Percentiles rank a stretch among this genome's conserved stretches.
These are phyloP conservation scores for Parnassius mnemosyne DNA, from an alignment of 2,888 invertebrate species.

Conservation along the genomic window DNA sequence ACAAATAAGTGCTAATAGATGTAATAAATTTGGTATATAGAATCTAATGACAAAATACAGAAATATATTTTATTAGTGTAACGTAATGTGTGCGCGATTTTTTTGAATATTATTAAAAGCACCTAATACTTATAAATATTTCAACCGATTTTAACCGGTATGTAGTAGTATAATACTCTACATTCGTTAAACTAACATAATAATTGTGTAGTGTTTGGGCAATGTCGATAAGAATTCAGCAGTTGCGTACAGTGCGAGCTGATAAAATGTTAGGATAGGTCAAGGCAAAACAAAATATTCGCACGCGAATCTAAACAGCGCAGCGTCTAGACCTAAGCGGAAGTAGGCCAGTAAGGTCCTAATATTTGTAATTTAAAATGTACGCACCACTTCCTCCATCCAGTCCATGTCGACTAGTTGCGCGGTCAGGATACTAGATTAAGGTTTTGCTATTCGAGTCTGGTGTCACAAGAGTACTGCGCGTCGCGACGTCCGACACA, in stretches of 20 bases:
- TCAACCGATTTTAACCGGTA: background rate
- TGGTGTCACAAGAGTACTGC: constrained; percentile 66
- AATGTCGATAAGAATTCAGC: constrained; percentile 48
- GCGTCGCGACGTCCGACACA: constrained; percentile 76
- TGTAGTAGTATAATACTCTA: constrained; percentile 4
- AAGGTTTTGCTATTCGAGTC: constrained; percentile 54
- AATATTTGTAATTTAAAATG: constrained; percentile 35
- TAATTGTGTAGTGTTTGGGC: constrained; percentile 14
- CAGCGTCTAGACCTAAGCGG: constrained; percentile 4
- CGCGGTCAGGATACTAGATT: constrained; percentile 44
- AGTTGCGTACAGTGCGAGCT: constrained; percentile 41
- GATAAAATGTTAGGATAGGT: constrained; percentile 77
- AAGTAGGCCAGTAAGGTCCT: background rate
- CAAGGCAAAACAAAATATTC: constrained; percentile 56
- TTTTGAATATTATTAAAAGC: too few species aligned
- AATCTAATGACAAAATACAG: too few species aligned
- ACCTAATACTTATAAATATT: too few species aligned
- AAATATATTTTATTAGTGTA: too few species aligned
- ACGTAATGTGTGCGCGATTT: too few species aligned
- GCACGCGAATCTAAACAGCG: constrained; percentile 27
- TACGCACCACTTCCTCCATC: constrained; percentile 78
- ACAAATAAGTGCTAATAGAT: constrained; percentile 9
- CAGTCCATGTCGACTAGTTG: constrained; percentile 71
- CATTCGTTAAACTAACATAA: constrained; percentile 10
- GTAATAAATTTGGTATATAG: too few species aligned